Evolutionary conservation across 2,113 vertebrate species (phyloP).

Genomic region (Piliocolobus tephrosceles): DNA sequence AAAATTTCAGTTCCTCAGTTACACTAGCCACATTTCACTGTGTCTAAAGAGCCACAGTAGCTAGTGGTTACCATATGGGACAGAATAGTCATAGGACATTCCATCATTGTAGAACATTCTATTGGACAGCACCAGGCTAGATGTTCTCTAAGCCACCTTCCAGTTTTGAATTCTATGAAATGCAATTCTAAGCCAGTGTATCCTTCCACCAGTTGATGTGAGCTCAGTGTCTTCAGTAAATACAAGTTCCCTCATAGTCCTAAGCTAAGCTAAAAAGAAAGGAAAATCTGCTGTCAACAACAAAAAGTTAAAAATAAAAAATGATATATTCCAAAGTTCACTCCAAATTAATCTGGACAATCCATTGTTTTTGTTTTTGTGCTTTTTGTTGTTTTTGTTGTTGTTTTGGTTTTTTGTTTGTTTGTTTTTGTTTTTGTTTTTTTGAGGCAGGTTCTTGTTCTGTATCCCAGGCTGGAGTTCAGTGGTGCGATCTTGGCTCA

Average conservation of each 20-base stretch:
- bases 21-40: neutral
- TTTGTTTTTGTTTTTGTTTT: too few relatives aligned
- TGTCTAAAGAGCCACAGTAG: too few relatives aligned
- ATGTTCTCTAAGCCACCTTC: neutral
- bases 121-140: rapidly evolving
- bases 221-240: neutral
- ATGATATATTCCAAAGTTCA: neutral
- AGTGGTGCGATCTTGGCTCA: too few relatives aligned
- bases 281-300: neutral
- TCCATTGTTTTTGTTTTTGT: neutral
- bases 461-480: too few relatives aligned
- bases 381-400: too few relatives aligned
- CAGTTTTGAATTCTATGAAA: neutral
- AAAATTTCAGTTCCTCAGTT: neutral
- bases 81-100: neutral
- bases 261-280: neutral
- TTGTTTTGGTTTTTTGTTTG: too few relatives aligned
- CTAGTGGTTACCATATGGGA: rapidly evolving
- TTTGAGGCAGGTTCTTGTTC: too few relatives aligned
- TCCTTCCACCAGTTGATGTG: neutral
- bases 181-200: neutral
- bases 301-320: slow-evolving; percentile 39
- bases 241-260: neutral
- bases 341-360: neutral
- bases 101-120: rapidly evolving